Base-by-base conservation (phyloP, 64 coral and sea anemone genomes). In the Actinia tenebrosa region DNA sequence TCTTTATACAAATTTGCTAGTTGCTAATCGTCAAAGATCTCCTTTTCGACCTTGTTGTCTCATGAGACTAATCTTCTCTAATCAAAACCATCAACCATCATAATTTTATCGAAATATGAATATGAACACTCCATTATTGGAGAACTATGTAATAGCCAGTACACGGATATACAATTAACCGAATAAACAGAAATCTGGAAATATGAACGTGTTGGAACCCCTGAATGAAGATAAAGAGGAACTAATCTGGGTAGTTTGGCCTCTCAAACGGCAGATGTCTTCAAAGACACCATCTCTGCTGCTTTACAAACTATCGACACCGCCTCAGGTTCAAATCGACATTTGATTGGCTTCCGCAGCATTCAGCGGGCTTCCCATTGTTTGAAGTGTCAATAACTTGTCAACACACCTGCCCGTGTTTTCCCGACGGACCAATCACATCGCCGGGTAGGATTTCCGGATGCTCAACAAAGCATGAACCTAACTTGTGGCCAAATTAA, bases 341-440 rank as follows among this genome's bases (percentile, higher is more conserved):
- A 82, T 87, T 92, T 92, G 90, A 92, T 92, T 92, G 90, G 90
- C 86, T 92, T 83, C 80, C 90, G 20, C 42, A 69, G 64, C 79
- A 92, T 45, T 92, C 77, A 92, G 84, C 90, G 90, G 90, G 90
- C 90, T 92, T 92, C 84, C 90, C 86, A 92, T 92, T 92, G 90
- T 92, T 83, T 77, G 80, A 43, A 87, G 77, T 87, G 90, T 92
- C 90, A 92, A 92, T 64, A 87, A 79, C 27, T 92, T 87, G 90
- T 92, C 90, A 92, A 92, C 90, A 92, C 90, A 92, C 90, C 90
- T 92, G 90, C 86, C 90, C 77, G n/a, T 92, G 85, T 92, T 92
- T 92, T 92, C 45, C 79, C 63, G 79, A 82, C 61, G 75, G 86
- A 80, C 90, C 90, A 92, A 92, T 92, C 90, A 54, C 30, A 83